Evolutionary conservation across 2,888 invertebrate species (phyloP).

Genomic region (Heliconius erato): DNA sequence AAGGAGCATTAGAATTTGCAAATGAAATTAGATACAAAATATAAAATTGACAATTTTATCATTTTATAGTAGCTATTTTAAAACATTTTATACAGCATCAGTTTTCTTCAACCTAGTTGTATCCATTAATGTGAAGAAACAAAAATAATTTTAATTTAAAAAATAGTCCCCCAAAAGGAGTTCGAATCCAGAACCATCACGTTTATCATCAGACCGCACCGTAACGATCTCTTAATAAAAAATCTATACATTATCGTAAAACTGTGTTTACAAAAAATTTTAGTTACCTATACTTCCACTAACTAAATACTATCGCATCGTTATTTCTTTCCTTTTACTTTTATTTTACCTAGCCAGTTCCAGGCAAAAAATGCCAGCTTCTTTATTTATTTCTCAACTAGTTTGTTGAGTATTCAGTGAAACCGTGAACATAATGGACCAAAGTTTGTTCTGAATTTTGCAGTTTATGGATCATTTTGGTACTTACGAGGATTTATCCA

Average conservation of each 20-base stretch:
- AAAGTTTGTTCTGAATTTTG: constrained; percentile 19
- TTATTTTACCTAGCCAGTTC: constrained; percentile 47
- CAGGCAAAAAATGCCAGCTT: constrained; percentile 29
- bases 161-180: too few relatives aligned
- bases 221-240: too few relatives aligned
- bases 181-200: too few relatives aligned
- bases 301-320: constrained; percentile 16
- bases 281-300: not conserved
- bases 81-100: too few relatives aligned
- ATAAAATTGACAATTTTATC: too few relatives aligned
- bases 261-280: not conserved
- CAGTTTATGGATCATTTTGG: constrained; percentile 23
- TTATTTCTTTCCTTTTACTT: constrained; percentile 21
- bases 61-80: too few relatives aligned
- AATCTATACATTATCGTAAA: not conserved
- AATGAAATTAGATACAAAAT: too few relatives aligned
- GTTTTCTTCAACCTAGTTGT: too few relatives aligned
- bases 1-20: too few relatives aligned
- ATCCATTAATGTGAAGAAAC: too few relatives aligned
- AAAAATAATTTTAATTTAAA: too few relatives aligned
- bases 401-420: constrained; percentile 40
- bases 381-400: constrained; percentile 39
- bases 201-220: too few relatives aligned
- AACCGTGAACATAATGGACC: constrained; percentile 26
- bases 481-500: constrained; percentile 6